Conservation (phyloP, 2,888 invertebrate species). For the Chaetogeoica ovagalla region DNA sequence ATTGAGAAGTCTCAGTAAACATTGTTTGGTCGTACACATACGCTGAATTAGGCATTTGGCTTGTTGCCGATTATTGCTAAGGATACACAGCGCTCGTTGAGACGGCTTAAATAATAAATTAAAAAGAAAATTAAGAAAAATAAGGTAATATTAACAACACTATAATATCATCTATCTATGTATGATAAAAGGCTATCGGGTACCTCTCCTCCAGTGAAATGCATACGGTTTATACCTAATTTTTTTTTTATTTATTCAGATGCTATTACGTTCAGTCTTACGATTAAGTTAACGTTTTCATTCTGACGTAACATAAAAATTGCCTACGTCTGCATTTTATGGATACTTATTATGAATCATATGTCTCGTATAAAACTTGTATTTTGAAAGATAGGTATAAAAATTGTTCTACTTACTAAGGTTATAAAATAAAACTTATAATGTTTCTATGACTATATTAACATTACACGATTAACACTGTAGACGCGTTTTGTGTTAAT, state of each 20-base stretch:
- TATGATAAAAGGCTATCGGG: slow-evolving; percentile 1
- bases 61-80: slow-evolving; percentile 31
- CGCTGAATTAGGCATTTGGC: slow-evolving; percentile 20
- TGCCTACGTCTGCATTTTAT: no score
- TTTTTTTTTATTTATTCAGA: neutral
- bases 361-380: no score
- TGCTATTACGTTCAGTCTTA: neutral
- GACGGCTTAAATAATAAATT: slow-evolving; percentile 44
- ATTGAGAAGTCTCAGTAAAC: slow-evolving; percentile 20
- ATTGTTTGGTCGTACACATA: slow-evolving; percentile 16
- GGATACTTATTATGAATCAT: no score
- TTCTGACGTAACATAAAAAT: neutral
- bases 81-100: slow-evolving; percentile 39
- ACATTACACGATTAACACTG: no score
- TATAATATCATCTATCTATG: slow-evolving; percentile 36
- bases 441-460: no score
- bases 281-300: neutral
- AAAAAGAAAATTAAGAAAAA: slow-evolving; percentile 36
- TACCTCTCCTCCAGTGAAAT: neutral
- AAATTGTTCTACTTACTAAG: no score
- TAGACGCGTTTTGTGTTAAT: no score
- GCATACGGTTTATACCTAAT: neutral
- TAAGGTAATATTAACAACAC: slow-evolving; percentile 42
- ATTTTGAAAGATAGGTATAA: no score
- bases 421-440: no score